These are phyloP conservation scores for Willisornis vidua DNA, from an alignment of 2,113 vertebrate genomes.

Conservation along the genomic window DNA sequence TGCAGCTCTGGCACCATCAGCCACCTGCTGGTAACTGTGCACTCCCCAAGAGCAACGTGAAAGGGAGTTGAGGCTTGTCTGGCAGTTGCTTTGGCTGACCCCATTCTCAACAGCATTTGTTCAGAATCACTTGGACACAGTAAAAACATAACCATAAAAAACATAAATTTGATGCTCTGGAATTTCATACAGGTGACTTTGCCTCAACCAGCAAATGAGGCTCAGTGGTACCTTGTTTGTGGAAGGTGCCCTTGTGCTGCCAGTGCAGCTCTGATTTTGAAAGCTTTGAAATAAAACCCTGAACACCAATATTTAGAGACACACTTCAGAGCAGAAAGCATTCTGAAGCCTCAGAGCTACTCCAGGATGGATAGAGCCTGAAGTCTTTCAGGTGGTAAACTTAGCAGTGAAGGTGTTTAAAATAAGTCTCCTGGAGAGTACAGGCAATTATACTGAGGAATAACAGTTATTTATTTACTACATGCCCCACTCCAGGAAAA, in stretches of 20 bases:
- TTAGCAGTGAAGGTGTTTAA: neutral
- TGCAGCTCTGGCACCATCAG: neutral
- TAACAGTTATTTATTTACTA: neutral
- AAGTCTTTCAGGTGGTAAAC: neutral
- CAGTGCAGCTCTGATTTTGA: neutral
- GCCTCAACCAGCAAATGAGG: neutral
- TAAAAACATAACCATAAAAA: neutral
- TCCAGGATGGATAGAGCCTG: neutral
- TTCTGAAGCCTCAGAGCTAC: neutral
- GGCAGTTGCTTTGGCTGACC: neutral
- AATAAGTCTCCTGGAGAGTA: neutral
- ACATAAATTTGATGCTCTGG: neutral
- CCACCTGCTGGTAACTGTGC: neutral
- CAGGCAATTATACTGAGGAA: neutral
- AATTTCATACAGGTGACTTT: neutral
- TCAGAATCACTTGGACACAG: neutral
- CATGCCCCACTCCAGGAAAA: neutral
- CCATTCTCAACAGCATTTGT: neutral
- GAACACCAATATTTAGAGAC: neutral
- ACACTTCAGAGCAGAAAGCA: neutral
- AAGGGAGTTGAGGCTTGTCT: neutral
- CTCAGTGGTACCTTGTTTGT: neutral
- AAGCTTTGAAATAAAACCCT: neutral
- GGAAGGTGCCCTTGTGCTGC: neutral
- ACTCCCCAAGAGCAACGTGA: fast-evolving